A percentile compares a stretch with the other conserved stretches of the same genome.
Evolutionary conservation across 2,888 invertebrate species (phyloP).

Genomic region (Mycalesis mineus): DNA sequence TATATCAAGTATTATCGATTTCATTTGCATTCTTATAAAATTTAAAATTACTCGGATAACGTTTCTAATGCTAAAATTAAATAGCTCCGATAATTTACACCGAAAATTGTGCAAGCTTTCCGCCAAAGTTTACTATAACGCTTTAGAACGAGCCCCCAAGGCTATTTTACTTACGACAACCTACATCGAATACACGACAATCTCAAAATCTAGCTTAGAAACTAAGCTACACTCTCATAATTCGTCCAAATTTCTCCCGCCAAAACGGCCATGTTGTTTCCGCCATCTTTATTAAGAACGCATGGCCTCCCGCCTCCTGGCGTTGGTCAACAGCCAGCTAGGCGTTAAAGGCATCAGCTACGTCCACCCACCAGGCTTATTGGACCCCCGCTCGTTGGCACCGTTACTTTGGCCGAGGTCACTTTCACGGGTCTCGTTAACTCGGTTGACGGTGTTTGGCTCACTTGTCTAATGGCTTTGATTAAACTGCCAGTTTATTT

Average conservation of each 20-base stretch:
- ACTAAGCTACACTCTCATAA: constrained; percentile 39
- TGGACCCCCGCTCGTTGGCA: constrained; percentile 46
- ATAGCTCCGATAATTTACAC: too few relatives aligned
- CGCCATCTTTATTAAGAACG: constrained; percentile 76
- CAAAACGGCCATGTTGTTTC: constrained; percentile 62
- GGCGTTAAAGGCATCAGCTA: constrained; percentile 77
- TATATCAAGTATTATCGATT: too few relatives aligned
- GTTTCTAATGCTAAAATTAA: too few relatives aligned
- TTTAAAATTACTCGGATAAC: too few relatives aligned
- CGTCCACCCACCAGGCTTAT: constrained; percentile 56
- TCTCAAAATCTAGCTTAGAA: constrained; percentile 32
- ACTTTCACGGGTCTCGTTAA: constrained; percentile 50
- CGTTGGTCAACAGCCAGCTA: constrained; percentile 75
- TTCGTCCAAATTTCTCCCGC: constrained; percentile 49
- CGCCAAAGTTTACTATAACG: constrained; percentile 12
- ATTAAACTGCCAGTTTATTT: constrained; percentile 79
- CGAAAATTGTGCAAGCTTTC: background rate
- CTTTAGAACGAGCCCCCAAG: constrained; percentile 5
- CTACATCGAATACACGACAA: constrained; percentile 16
- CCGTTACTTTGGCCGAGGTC: constrained; percentile 36
- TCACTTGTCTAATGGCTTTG: constrained; percentile 78
- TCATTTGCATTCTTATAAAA: too few relatives aligned
- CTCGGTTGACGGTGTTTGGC: constrained; percentile 64
- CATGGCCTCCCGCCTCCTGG: constrained; percentile 71
- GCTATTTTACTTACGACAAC: constrained; percentile 10